phyloP scores from a whole-genome alignment of 2,888 invertebrate species.

The Clunio marinus region DNA sequence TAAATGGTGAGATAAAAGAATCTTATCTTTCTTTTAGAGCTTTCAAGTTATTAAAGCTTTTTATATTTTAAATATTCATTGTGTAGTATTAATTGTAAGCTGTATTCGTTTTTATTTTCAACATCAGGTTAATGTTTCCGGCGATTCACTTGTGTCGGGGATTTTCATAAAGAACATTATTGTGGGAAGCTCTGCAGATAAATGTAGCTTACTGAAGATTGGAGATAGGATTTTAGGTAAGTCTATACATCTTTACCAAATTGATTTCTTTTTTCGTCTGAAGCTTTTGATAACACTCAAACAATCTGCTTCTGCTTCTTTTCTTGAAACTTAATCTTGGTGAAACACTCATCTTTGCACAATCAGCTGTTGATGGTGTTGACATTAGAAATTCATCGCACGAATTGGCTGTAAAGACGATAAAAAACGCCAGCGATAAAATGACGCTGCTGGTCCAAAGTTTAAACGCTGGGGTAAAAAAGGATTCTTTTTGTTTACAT shows the following conservation, averaged over 20 bases:
- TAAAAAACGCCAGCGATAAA: conserved; percentile 68
- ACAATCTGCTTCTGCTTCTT: too few relatives aligned
- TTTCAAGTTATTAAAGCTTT: background rate
- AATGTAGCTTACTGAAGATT: conserved; percentile 62
- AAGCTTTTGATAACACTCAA: background rate
- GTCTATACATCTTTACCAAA: background rate
- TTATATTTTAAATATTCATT: background rate
- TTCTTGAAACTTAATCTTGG: too few relatives aligned
- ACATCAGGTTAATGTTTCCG: conserved; percentile 50
- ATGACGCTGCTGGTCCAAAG: conserved; percentile 69
- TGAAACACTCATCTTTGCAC: conserved; percentile 62
- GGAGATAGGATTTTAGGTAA: conserved; percentile 48
- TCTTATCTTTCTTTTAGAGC: too few relatives aligned
- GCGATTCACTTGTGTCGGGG: conserved; percentile 77
- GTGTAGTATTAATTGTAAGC: background rate
- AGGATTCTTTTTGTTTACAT: background rate
- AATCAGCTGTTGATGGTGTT: conserved; percentile 76
- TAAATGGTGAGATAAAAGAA: background rate
- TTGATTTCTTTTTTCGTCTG: background rate
- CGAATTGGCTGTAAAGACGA: conserved; percentile 83
- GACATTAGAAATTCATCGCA: conserved; percentile 89
- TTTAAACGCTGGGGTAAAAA: conserved; percentile 35
- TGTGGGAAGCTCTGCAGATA: conserved; percentile 88
- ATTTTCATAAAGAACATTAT: conserved; percentile 98
- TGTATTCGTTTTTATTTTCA: too few relatives aligned